Base-by-base conservation (phyloP, 2,113 vertebrate species). In the mouse (Mus musculus) region DNA sequence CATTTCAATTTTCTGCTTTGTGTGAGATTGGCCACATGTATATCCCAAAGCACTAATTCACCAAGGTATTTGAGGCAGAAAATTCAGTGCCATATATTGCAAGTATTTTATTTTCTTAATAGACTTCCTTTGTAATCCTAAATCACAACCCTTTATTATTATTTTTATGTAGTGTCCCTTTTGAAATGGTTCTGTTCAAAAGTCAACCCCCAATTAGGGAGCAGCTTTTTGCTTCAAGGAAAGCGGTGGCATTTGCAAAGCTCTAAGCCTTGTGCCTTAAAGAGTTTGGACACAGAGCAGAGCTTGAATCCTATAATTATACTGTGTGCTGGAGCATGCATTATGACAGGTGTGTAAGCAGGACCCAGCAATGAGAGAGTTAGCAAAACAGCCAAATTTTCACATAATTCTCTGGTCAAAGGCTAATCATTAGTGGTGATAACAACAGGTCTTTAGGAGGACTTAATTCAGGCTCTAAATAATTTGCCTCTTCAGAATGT, bases 211-310 rank as follows among this genome's bases (percentile, higher is more conserved):
- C 75, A 98, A 96, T 97, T 96, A 97, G 59, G 96, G 97, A 96
- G n/a, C 14, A 81, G 93, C 88, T 88, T 97, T 96, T 96, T 96
- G 93, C 87, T 97, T 97, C 78, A 94, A 90, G 95, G 88, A 96
- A 96, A 24, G 63, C 87, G 20, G 59, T 95, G 69, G 84, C 88
- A 88, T 97, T 97, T 97, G 97, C 93, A 96, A 5, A 95, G 89
- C 98, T 97, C 94, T 59, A 61, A 80, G 96, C 61, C 33, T 95
- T 11, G 7, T 46, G 67, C 63, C 73, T 61, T 95, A 91, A 96
- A 96, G 97, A 93, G 3, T 61, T 96, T 97, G 85, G 93, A 88
- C 82, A 90, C 42, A 95, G 81, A 95, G 86, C 13, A 96, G 71
- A 0, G 33, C 14, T 88, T n/a, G 59, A 96, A 94, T 92, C 95